These are phyloP conservation scores for Hydrotaea diabolus DNA, from an alignment of 2,888 invertebrate genomes.

Conservation along the genomic window DNA sequence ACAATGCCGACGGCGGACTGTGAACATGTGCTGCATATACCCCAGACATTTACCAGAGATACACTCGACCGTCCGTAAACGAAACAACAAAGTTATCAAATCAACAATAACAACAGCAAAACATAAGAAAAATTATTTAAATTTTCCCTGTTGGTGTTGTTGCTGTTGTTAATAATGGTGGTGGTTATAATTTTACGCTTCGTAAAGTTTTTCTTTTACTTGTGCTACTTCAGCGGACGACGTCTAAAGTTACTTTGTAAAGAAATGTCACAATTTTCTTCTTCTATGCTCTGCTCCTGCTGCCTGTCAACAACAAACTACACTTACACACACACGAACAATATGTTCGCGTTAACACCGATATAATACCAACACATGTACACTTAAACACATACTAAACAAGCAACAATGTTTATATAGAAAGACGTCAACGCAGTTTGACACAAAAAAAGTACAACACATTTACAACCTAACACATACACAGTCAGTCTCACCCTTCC, in stretches of 20 bases:
- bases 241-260: slow-evolving; percentile 33
- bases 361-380: neutral
- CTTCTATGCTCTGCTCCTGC: neutral
- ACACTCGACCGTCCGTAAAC: neutral
- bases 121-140: slow-evolving; percentile 7
- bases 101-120: neutral
- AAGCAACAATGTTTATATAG: slow-evolving; percentile 59
- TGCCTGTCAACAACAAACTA: slow-evolving; percentile 21
- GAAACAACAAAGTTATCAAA: neutral
- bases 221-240: slow-evolving; percentile 20
- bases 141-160: neutral
- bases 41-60: neutral
- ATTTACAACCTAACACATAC: neutral
- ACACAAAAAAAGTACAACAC: slow-evolving; percentile 42
- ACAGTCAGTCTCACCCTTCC: too few relatives aligned
- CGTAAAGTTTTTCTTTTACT: slow-evolving; percentile 54
- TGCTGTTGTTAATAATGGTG: neutral
- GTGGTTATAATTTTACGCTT: slow-evolving; percentile 55
- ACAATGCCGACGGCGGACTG: neutral
- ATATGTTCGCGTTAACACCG: neutral
- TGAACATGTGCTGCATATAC: neutral
- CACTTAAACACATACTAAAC: slow-evolving; percentile 44
- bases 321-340: slow-evolving; percentile 6
- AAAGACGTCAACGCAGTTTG: slow-evolving; percentile 64
- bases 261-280: slow-evolving; percentile 58